These are phyloP conservation scores for Sesia bembeciformis DNA, from an alignment of 2,888 invertebrate species.

Conservation along the genomic window DNA sequence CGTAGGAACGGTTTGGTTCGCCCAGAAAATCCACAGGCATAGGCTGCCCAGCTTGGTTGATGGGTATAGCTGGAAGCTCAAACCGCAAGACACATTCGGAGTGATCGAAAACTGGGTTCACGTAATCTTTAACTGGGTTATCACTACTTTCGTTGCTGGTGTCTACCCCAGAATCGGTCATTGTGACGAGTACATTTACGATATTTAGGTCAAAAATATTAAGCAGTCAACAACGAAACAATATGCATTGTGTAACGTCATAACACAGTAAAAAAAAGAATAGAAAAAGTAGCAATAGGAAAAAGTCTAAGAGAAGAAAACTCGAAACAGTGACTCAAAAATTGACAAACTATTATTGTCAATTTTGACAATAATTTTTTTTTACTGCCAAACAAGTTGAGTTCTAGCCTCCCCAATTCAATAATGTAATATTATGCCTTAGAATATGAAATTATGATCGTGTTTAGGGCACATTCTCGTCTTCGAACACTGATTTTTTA, in stretches of 20 bases:
- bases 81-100: conserved; percentile 59
- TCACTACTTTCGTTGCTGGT: conserved; percentile 83
- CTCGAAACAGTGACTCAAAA: too few relatives aligned
- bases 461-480: too few relatives aligned
- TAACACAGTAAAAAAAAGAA: background rate
- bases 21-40: conserved; percentile 58
- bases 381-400: too few relatives aligned
- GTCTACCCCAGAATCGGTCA: conserved; percentile 82
- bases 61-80: conserved; percentile 58
- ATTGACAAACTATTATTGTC: too few relatives aligned
- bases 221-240: background rate
- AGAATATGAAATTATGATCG: too few relatives aligned
- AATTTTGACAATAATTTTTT: too few relatives aligned
- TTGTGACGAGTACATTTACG: conserved; percentile 25
- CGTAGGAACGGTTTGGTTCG: conserved; percentile 40
- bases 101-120: conserved; percentile 62
- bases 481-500: too few relatives aligned
- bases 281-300: background rate
- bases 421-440: too few relatives aligned
- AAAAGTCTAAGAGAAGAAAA: too few relatives aligned
- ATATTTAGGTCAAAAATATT: background rate
- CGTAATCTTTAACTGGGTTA: conserved; percentile 43
- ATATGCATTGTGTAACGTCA: background rate
- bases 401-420: too few relatives aligned
- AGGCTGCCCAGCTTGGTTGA: conserved; percentile 52